Percentiles rank a stretch among this genome's conserved stretches.
These are phyloP conservation scores for Dicerorhinus sumatrensis DNA, from an alignment of 2,113 vertebrate genomes.

Conservation along the genomic window DNA sequence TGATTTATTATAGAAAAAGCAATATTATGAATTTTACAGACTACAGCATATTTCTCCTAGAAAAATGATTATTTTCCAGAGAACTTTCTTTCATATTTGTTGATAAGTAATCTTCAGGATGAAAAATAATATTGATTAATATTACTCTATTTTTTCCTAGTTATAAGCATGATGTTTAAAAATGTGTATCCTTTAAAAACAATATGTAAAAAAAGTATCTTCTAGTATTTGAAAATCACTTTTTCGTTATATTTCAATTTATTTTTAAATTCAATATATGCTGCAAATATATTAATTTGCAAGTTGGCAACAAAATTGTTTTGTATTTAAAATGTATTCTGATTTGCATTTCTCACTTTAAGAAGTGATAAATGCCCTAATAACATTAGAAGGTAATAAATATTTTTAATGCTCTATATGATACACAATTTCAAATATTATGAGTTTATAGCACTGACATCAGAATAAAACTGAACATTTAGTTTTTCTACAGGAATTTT, in stretches of 20 bases:
- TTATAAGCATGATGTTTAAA: not conserved
- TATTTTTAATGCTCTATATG: not conserved
- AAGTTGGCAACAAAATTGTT: not conserved
- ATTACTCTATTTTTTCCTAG: not conserved
- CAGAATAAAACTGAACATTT: not conserved
- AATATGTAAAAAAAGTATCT: not conserved
- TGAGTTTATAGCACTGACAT: not conserved
- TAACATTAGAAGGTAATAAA: not conserved
- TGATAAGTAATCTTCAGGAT: constrained; percentile 34
- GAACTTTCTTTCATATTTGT: not conserved
- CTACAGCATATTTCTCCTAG: not conserved
- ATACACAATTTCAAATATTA: not conserved
- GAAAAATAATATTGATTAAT: not conserved
- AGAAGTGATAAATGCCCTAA: not conserved
- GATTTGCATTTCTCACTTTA: constrained; percentile 16
- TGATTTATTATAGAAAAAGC: not conserved
- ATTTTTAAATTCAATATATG: not conserved
- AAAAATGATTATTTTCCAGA: not conserved
- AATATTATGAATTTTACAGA: not conserved
- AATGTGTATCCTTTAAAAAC: not conserved
- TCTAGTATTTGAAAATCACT: not conserved
- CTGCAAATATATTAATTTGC: not conserved
- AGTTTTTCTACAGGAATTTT: not conserved
- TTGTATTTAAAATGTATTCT: not conserved
- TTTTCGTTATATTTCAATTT: not conserved